Conservation (phyloP, 2,113 vertebrate species). For the Jaculus jaculus region DNA sequence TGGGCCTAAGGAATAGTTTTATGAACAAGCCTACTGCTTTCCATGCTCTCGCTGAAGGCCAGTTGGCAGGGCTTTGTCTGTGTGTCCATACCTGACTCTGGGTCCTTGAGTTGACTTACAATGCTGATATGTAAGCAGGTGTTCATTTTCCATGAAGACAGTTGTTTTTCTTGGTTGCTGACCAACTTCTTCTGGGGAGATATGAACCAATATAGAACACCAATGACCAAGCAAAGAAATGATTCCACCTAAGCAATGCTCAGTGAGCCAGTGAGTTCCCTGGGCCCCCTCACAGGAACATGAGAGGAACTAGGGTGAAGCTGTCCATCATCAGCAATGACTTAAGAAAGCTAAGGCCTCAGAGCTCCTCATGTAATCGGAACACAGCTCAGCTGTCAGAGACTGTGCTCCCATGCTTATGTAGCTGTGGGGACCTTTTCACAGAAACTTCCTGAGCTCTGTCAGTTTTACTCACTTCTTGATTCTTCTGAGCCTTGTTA, state of each 20-base stretch:
- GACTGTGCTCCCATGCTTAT: too few species aligned
- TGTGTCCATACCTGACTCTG: neutral
- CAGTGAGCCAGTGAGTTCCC: neutral
- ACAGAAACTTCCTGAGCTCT: neutral
- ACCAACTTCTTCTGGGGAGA: too few species aligned
- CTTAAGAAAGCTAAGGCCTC: too few species aligned
- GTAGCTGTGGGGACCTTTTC: too few species aligned
- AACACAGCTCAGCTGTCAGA: too few species aligned
- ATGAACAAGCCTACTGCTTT: neutral
- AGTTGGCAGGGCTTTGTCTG: neutral
- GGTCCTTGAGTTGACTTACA: too few species aligned
- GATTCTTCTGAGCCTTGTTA: neutral
- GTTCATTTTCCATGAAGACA: too few species aligned
- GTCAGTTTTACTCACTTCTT: neutral
- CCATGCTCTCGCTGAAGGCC: neutral
- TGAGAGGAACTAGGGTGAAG: neutral
- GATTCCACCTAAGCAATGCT: neutral
- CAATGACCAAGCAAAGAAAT: neutral
- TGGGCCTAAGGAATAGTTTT: neutral
- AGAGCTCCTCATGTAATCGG: too few species aligned
- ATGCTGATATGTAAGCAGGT: neutral
- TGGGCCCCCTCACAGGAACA: too few species aligned
- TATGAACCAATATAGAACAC: neutral
- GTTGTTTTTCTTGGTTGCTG: too few species aligned
- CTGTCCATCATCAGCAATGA: too few species aligned